A percentile compares a stretch with the other conserved stretches of the same genome.
Conservation (phyloP, 92 coral and sea anemone species). For the Hydrozoanthus gracilis region DNA sequence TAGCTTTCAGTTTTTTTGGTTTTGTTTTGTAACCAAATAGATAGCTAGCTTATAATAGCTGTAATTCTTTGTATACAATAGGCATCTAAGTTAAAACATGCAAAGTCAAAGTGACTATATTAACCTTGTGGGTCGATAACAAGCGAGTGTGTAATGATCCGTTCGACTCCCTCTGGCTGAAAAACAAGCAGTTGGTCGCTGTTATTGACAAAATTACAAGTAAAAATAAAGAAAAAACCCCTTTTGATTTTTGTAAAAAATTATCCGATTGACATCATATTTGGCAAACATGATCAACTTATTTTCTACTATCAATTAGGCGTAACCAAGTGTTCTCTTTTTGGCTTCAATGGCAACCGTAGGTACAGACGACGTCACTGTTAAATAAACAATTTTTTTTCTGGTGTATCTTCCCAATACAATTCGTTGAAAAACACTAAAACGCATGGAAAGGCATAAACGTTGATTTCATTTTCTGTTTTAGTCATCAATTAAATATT, state of each 20-base stretch:
- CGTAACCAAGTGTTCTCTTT: not conserved
- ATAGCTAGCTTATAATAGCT: too few relatives aligned
- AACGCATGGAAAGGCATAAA: too few relatives aligned
- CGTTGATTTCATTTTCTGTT: too few relatives aligned
- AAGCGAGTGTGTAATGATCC: conserved; percentile 81
- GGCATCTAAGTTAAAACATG: not conserved
- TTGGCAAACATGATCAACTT: not conserved
- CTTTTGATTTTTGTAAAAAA: not conserved
- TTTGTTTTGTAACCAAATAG: too few relatives aligned
- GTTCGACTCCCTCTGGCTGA: conserved; percentile 94
- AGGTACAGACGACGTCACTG: not conserved
- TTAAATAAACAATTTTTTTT: too few relatives aligned
- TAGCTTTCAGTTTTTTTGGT: too few relatives aligned
- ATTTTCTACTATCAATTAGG: not conserved
- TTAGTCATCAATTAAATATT: too few relatives aligned
- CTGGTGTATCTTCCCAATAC: too few relatives aligned
- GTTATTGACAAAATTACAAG: too few relatives aligned
- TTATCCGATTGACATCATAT: not conserved
- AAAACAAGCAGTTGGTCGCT: conserved; percentile 11
- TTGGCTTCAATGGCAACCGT: not conserved
- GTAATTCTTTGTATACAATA: not conserved
- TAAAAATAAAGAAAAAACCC: not conserved
- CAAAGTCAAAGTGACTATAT: not conserved
- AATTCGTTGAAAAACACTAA: too few relatives aligned
- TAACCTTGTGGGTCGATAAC: conserved; percentile 93